Evolutionary conservation across 2,113 vertebrate genomes (phyloP).

Genomic region (Pelobates fuscus): DNA sequence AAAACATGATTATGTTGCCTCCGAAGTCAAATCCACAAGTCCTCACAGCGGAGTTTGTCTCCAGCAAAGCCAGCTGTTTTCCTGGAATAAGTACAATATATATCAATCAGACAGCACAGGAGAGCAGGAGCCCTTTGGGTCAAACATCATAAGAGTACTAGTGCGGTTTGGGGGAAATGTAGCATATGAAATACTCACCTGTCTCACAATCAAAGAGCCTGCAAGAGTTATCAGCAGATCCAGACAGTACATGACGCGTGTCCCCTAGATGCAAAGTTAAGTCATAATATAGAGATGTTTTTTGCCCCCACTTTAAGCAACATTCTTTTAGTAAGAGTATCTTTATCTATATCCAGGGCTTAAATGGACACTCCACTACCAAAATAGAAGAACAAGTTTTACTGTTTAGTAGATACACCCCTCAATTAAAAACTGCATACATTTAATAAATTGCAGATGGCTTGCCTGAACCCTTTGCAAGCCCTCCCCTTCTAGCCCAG

Average conservation of each 20-base stretch:
- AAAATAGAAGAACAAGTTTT: too few species aligned
- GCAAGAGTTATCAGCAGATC: constrained; percentile 95
- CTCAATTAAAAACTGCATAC: too few species aligned
- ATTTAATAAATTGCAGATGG: too few species aligned
- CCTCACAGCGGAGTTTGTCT: constrained; percentile 93
- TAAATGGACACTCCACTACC: too few species aligned
- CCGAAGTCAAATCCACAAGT: constrained; percentile 97
- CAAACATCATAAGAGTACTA: too few species aligned
- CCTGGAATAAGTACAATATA: constrained; percentile 65
- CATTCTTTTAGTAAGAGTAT: background rate
- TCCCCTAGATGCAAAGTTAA: constrained; percentile 81
- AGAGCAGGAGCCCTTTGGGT: too few species aligned
- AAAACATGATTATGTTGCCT: constrained; percentile 98
- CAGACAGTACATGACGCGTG: constrained; percentile 89
- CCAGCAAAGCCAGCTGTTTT: constrained; percentile 88
- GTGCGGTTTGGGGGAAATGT: too few species aligned
- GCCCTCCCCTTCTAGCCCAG: too few species aligned
- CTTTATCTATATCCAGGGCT: too few species aligned
- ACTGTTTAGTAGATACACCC: too few species aligned
- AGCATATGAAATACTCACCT: constrained; percentile 67
- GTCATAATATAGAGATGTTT: constrained; percentile 22
- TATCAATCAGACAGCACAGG: background rate
- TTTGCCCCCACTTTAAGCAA: constrained; percentile 31
- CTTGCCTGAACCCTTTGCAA: too few species aligned
- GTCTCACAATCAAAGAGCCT: constrained; percentile 97